Base-by-base conservation (phyloP, 2,888 invertebrate genomes). In the Chrysolina oricalcia region DNA sequence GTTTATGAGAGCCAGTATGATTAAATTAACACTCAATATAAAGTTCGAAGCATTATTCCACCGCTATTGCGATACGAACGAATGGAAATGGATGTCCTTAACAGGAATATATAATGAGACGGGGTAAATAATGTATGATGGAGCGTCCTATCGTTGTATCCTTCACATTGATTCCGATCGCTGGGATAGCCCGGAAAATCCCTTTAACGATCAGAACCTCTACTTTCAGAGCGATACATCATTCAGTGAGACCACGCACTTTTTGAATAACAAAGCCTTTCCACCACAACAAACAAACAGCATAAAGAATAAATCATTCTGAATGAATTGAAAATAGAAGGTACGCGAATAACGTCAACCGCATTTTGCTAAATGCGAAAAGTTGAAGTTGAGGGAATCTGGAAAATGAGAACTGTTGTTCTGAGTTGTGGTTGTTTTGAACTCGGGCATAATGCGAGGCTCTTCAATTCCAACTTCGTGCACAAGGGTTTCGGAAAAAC, bases 161-260 rank as follows among this genome's bases (percentile, higher is more conserved):
- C 27, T 59, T 27, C 59, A 27, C 59, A 59, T 59, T 59, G 27
- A 27, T 35, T 53, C 19, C 21, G 21, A 53, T 21, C 4, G 21
- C 53, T 21, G 21, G n/a, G 23, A 35, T 35, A 59, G 15, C 59
- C 59, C 27, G 15, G 8, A 23, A 59, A 59, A 59, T 59, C 59
- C 23, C 15, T 59, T n/a, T 27, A 59, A 56, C 23, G 56, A 56
- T 5, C 23, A 19, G 59, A 27, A 59, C 2, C 6, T 59, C 59
- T 59, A 59, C n/a, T 17, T 59, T 27, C 10, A 59, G 59, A 35
- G 27, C 35, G n/a, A 59, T 35, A 27, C 35, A 59, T 59, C 59
- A 59, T 59, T 59, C 59, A 59, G 27, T 3, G 17, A 6, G 27
- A 59, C 59, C 59, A 59, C 59, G 59, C 59, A 59, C 27, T 23